Evolutionary conservation across 2,113 vertebrate species (phyloP), one percentile per base, ranked within the genome.

Genomic region (Rostratula benghalensis): DNA sequence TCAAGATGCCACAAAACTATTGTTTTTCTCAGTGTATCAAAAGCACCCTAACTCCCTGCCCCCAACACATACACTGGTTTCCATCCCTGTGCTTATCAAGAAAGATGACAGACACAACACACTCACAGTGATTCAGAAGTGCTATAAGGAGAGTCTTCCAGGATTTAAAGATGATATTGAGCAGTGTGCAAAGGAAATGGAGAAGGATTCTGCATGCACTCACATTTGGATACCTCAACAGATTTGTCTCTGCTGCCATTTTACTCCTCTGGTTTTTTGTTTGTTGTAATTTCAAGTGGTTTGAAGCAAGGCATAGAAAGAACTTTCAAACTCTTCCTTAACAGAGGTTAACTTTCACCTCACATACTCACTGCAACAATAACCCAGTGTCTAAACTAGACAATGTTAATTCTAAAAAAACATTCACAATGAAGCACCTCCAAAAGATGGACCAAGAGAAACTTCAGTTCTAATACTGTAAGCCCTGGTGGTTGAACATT

Each of bases 1-100:
- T 96, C 87, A 92, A 25, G 30, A 54, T 83, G 94, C 83, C 94
- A 92, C 15, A 12, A 78, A 48, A 78, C 69, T 87, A 60, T 74
- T 85, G 48, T 85, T 96, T 93, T 86, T 88, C 93, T 89, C 75
- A 37, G 57, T 51, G 33, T 8, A 0, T 45, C 87, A n/a, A 11
- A 65, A 33, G 81, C 84, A 78, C 53, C 61, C 61, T 75, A 78
- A 1, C 11, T 53, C 35, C 33, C 48, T 56, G 13, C 9, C 61
- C 48, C 53, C 33, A 64, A 2, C 28, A 45, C 20, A 43, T 6
- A 43, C 41, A 35, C 1, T 3, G 46, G 92, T 91, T 70, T 74
- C 54, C 60, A 86, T 24, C 48, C 10, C 41, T 33, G 81, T 56
- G 50, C 59, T 95, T 93, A 77, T 48, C 56, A 41, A 71, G 67